Evolutionary conservation across 2,797 vertebrate species (phyloP).

Genomic region (Cyclopterus lumpus): DNA sequence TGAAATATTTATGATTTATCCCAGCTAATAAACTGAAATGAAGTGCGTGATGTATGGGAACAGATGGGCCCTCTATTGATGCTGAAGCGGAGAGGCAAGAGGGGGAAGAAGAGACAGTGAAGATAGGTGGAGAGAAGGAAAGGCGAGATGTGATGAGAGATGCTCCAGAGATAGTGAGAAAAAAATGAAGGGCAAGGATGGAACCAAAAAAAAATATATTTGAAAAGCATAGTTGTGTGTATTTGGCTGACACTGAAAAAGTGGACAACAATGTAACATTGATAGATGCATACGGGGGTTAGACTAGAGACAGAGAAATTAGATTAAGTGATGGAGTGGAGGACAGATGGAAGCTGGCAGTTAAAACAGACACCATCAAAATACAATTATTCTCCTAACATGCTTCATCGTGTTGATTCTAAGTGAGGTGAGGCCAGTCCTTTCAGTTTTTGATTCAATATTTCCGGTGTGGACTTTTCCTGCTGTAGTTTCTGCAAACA

Average conservation of each 20-base stretch:
- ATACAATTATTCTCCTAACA: slow-evolving; percentile 24
- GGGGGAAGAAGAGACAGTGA: slow-evolving; percentile 62
- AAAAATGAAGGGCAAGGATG: slow-evolving; percentile 57
- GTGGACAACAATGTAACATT: slow-evolving; percentile 29
- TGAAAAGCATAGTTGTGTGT: slow-evolving; percentile 17
- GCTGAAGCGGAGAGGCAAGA: slow-evolving; percentile 71
- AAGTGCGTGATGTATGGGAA: slow-evolving; percentile 92
- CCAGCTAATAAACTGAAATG: slow-evolving; percentile 95
- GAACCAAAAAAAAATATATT: neutral
- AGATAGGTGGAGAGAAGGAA: slow-evolving; percentile 67
- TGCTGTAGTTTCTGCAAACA: slow-evolving; percentile 13
- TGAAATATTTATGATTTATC: slow-evolving; percentile 98
- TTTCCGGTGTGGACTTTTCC: slow-evolving; percentile 19
- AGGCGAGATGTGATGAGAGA: slow-evolving; percentile 68
- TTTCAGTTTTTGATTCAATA: slow-evolving; percentile 51
- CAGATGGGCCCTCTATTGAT: slow-evolving; percentile 91
- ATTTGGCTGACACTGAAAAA: slow-evolving; percentile 28
- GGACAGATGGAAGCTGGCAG: slow-evolving; percentile 42
- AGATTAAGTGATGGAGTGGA: slow-evolving; percentile 60
- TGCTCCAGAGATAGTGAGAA: slow-evolving; percentile 54
- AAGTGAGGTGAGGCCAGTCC: slow-evolving; percentile 18
- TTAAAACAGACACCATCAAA: slow-evolving; percentile 49
- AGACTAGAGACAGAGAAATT: slow-evolving; percentile 40
- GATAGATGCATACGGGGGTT: slow-evolving; percentile 36
- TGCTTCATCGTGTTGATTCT: slow-evolving; percentile 32